A percentile compares a stretch with the other conserved stretches of the same genome.
Conservation (phyloP, 2,113 vertebrate genomes). For the Neodon shergylaensis region DNA sequence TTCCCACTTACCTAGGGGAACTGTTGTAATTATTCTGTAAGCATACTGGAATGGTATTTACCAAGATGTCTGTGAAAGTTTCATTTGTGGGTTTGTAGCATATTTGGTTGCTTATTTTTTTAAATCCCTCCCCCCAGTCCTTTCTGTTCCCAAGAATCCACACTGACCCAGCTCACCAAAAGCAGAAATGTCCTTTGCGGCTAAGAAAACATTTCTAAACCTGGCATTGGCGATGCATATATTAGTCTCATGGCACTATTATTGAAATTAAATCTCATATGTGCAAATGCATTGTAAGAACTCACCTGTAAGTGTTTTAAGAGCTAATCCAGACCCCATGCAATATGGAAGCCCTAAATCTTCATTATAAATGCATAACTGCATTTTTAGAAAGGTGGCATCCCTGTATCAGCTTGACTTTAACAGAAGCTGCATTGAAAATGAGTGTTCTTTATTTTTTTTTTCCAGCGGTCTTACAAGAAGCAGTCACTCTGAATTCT, state of each 20-base stretch:
- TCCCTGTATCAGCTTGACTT: neutral
- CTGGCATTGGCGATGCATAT: neutral
- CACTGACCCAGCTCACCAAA: neutral
- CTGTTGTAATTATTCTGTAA: conserved; percentile 87
- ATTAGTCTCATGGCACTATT: conserved; percentile 17
- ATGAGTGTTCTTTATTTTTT: conserved; percentile 1
- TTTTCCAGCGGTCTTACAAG: neutral
- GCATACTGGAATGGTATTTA: conserved; percentile 86
- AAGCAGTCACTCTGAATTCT: conserved; percentile 49
- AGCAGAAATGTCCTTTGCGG: conserved; percentile 16
- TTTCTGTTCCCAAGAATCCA: neutral
- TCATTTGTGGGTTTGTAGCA: conserved; percentile 82
- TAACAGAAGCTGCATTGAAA: conserved; percentile 34
- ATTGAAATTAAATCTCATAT: conserved; percentile 27
- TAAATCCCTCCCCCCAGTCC: neutral
- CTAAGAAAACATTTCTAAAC: conserved; percentile 37
- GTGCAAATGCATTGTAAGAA: neutral
- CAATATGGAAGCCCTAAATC: neutral
- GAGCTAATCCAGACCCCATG: neutral
- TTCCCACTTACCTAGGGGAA: conserved; percentile 88
- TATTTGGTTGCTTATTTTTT: conserved; percentile 12
- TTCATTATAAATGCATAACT: conserved; percentile 21
- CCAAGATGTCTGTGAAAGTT: conserved; percentile 84
- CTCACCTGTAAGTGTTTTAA: neutral
- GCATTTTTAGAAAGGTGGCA: neutral